These are phyloP conservation scores for Anagyrus pseudococci DNA, from an alignment of 2,888 invertebrate genomes.

Conservation along the genomic window DNA sequence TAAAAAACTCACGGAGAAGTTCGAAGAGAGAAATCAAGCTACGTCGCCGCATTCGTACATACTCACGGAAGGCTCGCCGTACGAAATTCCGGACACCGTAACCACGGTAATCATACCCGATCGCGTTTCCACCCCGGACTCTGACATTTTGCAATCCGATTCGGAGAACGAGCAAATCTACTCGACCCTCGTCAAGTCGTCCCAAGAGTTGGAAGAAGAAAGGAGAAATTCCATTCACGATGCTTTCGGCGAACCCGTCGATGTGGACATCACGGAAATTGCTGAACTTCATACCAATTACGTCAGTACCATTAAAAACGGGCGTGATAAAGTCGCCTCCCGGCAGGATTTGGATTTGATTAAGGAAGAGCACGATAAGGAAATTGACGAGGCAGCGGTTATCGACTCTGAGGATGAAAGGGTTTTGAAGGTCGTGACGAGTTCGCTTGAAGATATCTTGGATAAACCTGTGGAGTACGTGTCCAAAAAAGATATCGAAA, in stretches of 20 bases:
- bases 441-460: constrained; percentile 42
- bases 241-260: constrained; percentile 47
- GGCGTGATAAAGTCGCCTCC: constrained; percentile 40
- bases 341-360: constrained; percentile 52
- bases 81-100: constrained; percentile 56
- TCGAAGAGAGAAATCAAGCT: background rate
- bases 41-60: constrained; percentile 44
- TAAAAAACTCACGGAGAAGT: background rate
- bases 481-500: constrained; percentile 25
- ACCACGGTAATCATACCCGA: constrained; percentile 57
- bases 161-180: constrained; percentile 33
- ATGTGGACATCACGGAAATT: constrained; percentile 44
- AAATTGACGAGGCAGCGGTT: constrained; percentile 29
- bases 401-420: constrained; percentile 40
- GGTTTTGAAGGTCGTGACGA: constrained; percentile 38
- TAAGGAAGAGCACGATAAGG: constrained; percentile 51
- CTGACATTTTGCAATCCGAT: constrained; percentile 40
- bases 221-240: constrained; percentile 13
- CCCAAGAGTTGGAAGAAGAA: background rate
- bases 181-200: constrained; percentile 16
- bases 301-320: constrained; percentile 40
- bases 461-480: constrained; percentile 39
- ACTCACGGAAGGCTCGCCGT: constrained; percentile 55
- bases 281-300: constrained; percentile 45
- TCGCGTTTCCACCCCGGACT: constrained; percentile 36